These are phyloP conservation scores for Hydrolagus affinis DNA, from an alignment of 2,113 vertebrate species.

Conservation along the genomic window DNA sequence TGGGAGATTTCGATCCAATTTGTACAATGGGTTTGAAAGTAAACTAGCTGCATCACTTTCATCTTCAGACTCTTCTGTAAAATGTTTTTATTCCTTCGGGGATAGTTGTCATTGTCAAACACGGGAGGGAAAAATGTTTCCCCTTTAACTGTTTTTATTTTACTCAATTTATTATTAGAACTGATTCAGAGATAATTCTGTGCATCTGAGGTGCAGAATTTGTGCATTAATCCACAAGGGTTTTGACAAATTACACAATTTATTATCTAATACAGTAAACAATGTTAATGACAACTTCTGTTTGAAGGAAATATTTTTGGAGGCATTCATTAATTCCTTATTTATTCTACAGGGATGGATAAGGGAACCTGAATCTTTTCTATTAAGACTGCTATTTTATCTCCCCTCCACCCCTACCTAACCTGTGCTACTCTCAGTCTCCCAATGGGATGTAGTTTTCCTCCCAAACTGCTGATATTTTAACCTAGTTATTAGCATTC, in stretches of 20 bases:
- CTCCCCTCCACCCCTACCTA: too few species aligned
- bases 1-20: conserved; percentile 21
- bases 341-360: background rate
- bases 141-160: conserved; percentile 15
- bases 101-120: background rate
- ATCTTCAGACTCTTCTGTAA: conserved; percentile 26
- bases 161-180: background rate
- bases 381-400: background rate
- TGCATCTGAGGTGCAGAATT: conserved; percentile 6
- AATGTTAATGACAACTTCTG: background rate
- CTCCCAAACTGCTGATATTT: too few species aligned
- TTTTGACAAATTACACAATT: background rate
- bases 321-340: background rate
- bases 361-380: background rate
- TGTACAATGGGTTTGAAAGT: background rate
- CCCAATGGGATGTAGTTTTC: background rate
- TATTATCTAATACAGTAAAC: background rate
- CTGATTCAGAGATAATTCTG: conserved; percentile 5
- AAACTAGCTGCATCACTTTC: conserved; percentile 5
- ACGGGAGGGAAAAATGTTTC: background rate
- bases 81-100: conserved; percentile 10
- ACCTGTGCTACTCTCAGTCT: background rate
- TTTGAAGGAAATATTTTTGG: background rate
- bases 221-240: background rate
- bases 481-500: too few species aligned